Percentiles rank a stretch among this genome's conserved stretches.
Evolutionary conservation across 2,888 invertebrate species (phyloP).

Genomic region (Spodoptera exigua): DNA sequence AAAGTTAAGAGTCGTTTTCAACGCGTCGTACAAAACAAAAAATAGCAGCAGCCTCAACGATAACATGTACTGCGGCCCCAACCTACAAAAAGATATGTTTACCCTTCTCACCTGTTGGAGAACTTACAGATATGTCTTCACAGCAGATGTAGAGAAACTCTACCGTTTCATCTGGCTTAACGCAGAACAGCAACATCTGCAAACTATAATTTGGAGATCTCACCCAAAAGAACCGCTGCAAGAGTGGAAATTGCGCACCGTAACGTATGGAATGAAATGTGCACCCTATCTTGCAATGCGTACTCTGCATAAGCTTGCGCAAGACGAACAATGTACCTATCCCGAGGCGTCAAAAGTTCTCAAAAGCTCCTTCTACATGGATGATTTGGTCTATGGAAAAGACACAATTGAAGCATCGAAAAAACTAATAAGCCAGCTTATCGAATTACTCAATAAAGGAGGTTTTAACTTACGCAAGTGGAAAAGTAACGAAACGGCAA

Average conservation of each 20-base stretch:
- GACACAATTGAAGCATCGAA: conserved; percentile 13
- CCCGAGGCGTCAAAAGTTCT: too few species aligned
- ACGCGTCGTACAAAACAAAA: too few species aligned
- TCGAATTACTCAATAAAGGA: conserved; percentile 10
- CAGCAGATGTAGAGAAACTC: conserved; percentile 5
- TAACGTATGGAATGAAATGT: too few species aligned
- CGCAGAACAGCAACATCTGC: conserved; percentile 5
- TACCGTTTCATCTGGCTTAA: conserved; percentile 5
- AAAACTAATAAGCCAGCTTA: conserved; percentile 1
- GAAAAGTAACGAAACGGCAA: conserved; percentile 11
- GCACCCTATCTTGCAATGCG: too few species aligned
- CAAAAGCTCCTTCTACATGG: too few species aligned
- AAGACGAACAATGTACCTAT: too few species aligned
- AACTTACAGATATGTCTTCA: conserved; percentile 1
- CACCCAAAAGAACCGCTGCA: too few species aligned
- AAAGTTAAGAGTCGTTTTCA: too few species aligned
- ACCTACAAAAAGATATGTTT: conserved; percentile 28
- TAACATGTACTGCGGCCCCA: conserved; percentile 19
- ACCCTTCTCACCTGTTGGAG: conserved; percentile 19
- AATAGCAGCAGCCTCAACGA: too few species aligned
- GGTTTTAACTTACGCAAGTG: conserved; percentile 27
- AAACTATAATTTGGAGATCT: conserved; percentile 11
- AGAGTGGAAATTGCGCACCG: too few species aligned
- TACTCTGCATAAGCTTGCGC: too few species aligned
- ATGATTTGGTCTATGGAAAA: conserved; percentile 25